Percentiles rank a stretch among this genome's conserved stretches.
Conservation (phyloP, 2,888 invertebrate species). For the Cabera pusaria region DNA sequence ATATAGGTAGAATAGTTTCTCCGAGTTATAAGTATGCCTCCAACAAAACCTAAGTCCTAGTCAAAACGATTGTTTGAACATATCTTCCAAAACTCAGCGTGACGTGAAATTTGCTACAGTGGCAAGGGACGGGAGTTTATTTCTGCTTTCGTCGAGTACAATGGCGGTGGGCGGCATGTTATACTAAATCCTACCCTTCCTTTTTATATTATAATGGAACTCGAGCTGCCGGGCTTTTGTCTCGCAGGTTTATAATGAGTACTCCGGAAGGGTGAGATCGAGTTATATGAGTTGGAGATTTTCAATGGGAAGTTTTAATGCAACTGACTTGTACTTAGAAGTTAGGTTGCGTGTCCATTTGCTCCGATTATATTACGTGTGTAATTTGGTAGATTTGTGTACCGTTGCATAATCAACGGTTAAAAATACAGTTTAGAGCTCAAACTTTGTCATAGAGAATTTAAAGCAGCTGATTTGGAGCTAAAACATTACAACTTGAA, state of each 20-base stretch:
- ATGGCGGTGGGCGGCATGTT: constrained; percentile 7
- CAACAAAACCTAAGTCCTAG: background rate
- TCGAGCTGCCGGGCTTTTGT: constrained; percentile 42
- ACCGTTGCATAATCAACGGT: no score
- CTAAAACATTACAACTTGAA: no score
- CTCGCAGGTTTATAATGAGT: constrained; percentile 45
- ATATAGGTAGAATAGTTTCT: no score
- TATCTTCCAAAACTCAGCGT: background rate
- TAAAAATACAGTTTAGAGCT: no score
- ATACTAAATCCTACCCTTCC: constrained; percentile 34
- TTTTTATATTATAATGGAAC: constrained; percentile 49
- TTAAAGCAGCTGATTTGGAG: no score
- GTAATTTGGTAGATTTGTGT: no score
- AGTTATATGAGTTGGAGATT: constrained; percentile 11
- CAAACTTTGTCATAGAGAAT: no score
- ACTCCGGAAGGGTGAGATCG: constrained; percentile 15
- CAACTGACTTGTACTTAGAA: no score
- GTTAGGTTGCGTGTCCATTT: no score
- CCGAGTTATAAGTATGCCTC: no score
- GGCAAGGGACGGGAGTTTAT: background rate
- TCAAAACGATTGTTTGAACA: background rate
- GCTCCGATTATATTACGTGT: no score
- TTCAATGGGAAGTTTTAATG: no score
- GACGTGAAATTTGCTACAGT: background rate
- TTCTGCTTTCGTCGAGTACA: constrained; percentile 5